Evolutionary conservation across 92 coral and sea anemone species (phyloP), one percentile per base, ranked within the genome.

Genomic region (Siderastrea radians): DNA sequence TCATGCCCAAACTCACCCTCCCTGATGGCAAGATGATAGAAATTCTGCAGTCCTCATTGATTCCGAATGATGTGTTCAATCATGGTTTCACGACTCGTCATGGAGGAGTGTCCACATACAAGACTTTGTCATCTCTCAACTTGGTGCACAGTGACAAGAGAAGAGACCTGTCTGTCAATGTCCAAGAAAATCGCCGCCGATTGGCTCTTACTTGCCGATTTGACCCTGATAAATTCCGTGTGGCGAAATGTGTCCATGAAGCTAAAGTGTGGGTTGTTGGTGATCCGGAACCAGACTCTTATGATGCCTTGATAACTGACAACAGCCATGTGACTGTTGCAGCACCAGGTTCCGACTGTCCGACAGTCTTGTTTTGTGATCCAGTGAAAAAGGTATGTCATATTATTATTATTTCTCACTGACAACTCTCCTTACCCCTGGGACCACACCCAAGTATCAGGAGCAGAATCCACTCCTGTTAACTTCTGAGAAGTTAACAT

Each of bases 301-400:
- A 96, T 78, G 98, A 96, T 90, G 98, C 90, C 66, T 55, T 96
- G 80, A 91, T 96, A 38, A 92, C 95, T 55, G 84, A 87, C 64
- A 84, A 88, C 71, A 72, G 83, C 54, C 86, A 73, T 44, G 92
- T 92, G 9, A 96, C 97, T 13, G 46, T 96, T 45, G 96, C 96
- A 12, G 97, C 98, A 3, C 94, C 98, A 11, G 96, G 98, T 69
- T 90, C 98, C 5, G 98, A 96, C 78, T 96, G 98, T 59, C 85
- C 92, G 68, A 86, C 88, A 26, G 79, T 93, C 63, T 61, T 96
- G 88, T 94, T 94, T 68, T 89, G 95, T 88, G 98, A 96, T 66
- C 95, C 98, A 13, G 91, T 94, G 38, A 93, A 85, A 84, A 96
- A 96, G 97, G 97, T 94, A 75, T 14, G 51, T 26, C 38, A 26